These are phyloP conservation scores for Schizaphis graminum DNA, from an alignment of 2,888 invertebrate species.

Conservation along the genomic window DNA sequence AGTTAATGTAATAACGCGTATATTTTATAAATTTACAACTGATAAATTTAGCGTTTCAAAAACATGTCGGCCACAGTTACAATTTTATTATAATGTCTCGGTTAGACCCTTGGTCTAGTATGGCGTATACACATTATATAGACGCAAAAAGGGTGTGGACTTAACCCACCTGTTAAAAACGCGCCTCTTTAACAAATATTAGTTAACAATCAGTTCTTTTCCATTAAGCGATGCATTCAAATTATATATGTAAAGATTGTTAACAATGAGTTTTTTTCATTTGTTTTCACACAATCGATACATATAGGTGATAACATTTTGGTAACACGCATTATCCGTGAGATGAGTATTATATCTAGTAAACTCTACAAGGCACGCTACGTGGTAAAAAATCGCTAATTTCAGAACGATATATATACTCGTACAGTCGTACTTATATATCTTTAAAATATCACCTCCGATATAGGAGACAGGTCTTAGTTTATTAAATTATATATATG, in stretches of 20 bases:
- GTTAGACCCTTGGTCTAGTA: not conserved
- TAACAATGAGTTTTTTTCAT: not conserved
- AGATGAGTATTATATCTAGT: no score
- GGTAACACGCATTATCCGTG: no score
- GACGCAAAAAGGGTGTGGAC: not conserved
- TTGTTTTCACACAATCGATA: not conserved
- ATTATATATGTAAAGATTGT: not conserved
- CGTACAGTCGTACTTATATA: no score
- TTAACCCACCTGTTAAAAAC: not conserved
- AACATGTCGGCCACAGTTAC: not conserved
- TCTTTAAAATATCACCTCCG: no score
- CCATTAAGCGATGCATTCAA: not conserved
- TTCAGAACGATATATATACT: no score
- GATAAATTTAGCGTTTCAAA: not conserved
- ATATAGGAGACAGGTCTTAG: no score
- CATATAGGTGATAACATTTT: no score
- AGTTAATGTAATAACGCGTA: not conserved
- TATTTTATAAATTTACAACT: not conserved
- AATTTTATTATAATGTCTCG: not conserved
- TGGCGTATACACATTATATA: not conserved
- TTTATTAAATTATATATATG: no score
- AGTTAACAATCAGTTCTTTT: not conserved
- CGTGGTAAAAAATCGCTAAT: no score
- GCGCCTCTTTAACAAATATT: not conserved
- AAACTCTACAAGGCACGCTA: no score